Evolutionary conservation across 1,140 invertebrate genomes (phyloP), one percentile per base, ranked within the genome.

Genomic region (Camponotus pennsylvanicus): DNA sequence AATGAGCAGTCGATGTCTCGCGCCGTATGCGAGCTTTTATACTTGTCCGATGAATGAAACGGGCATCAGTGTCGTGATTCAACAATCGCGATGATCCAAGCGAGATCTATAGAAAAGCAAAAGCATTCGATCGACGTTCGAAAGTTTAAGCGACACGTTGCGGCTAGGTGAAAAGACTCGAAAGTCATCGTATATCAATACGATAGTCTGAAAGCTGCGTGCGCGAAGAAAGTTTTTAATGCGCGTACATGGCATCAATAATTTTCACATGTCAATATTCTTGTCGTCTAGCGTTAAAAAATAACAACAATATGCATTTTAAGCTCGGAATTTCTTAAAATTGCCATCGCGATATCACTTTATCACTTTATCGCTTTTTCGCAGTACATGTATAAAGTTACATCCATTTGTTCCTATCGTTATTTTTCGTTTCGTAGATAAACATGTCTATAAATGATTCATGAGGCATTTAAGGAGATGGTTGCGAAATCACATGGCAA

Each of bases 1-100:
- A 57, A 82, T 9, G 49, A 6, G 52, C 66, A 13, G 13, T 32
- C 63, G 5, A 9, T 40, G 32, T 18, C 15, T 18, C 18, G 3
- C 75, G 9, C 21, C 37, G 32, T 8, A 7, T 42, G 77, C 77
- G 13, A 52, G 18, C 45, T 67, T 32, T 55, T 70, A 79, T 52
- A 52, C 34, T 70, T 52, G 63, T 3, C 27, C 67, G 78, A 80
- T 40, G 79, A 69, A 82, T 73, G 78, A 73, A 82, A 71, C 66
- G 27, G 2, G 61, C 59, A 52, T 67, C 63, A 27, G 37, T 45
- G 18, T 75, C 32, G n/a, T 18, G 15, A 52, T 18, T 82, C 21
- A 83, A 49, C 34, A 34, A 27, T 32, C 55, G 55, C 27, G 67
- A 71, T 37, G 49, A 82, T 82, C 66, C 64, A 45, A 59, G 37